Evolutionary conservation across 2,113 vertebrate species (phyloP).

Genomic region (Nibea coibor): DNA sequence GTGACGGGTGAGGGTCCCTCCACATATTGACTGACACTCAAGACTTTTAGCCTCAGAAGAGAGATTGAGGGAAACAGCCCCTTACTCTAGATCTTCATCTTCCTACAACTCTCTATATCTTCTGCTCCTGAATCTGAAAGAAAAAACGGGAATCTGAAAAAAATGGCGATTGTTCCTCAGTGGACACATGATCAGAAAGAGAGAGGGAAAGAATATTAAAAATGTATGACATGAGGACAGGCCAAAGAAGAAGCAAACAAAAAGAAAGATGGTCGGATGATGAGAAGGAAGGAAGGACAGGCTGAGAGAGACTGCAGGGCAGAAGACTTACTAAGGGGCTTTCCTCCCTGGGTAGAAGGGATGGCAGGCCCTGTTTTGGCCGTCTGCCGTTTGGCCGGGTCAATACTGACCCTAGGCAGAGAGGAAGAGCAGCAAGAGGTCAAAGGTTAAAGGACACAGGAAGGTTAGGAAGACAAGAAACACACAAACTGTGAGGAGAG

Average conservation of each 20-base stretch:
- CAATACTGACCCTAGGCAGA: conserved; percentile 86
- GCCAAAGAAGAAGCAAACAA: conserved; percentile 14
- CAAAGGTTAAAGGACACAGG: conserved; percentile 72
- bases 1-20: conserved; percentile 22
- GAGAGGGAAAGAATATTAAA: conserved; percentile 62
- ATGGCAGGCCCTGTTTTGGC: conserved; percentile 84
- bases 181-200: conserved; percentile 54
- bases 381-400: conserved; percentile 86
- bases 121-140: conserved; percentile 80
- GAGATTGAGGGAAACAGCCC: conserved; percentile 54
- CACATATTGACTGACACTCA: conserved; percentile 39
- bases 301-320: conserved; percentile 75
- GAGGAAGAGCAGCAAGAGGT: conserved; percentile 79
- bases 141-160: conserved; percentile 76
- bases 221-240: conserved; percentile 62
- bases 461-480: conserved; percentile 72
- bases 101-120: conserved; percentile 82
- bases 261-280: conserved; percentile 27
- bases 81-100: conserved; percentile 83
- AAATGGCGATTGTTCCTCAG: conserved; percentile 25
- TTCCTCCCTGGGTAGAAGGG: conserved; percentile 83
- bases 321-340: conserved; percentile 88
- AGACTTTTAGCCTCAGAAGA: conserved; percentile 32
- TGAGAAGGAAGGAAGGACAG: conserved; percentile 61
- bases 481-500: conserved; percentile 57